Evolutionary conservation across 2,797 vertebrate genomes (phyloP), one percentile per base, ranked within the genome.

Genomic region (Bradypus variegatus): DNA sequence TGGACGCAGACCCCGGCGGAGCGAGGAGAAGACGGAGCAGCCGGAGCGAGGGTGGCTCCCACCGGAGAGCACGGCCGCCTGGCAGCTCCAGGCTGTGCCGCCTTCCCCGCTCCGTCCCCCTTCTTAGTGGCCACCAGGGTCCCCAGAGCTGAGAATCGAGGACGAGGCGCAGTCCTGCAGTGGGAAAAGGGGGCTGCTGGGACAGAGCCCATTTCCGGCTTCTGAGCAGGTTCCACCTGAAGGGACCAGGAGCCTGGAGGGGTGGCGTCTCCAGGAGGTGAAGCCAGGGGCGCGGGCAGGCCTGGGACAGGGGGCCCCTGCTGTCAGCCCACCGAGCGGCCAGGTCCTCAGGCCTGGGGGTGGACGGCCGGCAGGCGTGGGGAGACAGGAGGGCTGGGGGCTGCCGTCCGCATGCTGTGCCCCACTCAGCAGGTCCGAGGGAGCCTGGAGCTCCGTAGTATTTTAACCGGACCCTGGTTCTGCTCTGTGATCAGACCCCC

Each of bases 141-240:
- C 94, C 88, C 95, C 53, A 27, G 86, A 91, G 94, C 78, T 0
- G 6, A 58, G 91, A 94, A 93, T 88, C 91, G 89, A 78, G 95
- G 93, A 62, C 91, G 3, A 33, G 36, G 12, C 36, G 6, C 18
- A 2, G 3, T 31, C 0, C 0, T 8, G 23, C 29, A 3, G 19
- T 29, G 8, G 3, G 64, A 25, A 73, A 65, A 45, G 41, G 80
- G 36, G 78, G 48, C 58, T 9, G 13, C 19, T 0, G 8, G 14
- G 23, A 4, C 21, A 18, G 31, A 58, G 9, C 18, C n/a, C 38
- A 0, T 31, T 62, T 70, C 75, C 55, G 0, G 2, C 25, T 2
- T 58, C 88, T 12, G 15, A 36, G 60, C 33, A 12, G 77, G 27
- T 78, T 84, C 84, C 31, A 2, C 38, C 38, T 3, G 18, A 23